Evolutionary conservation across 2,113 vertebrate genomes (phyloP).

Genomic region (Myxocyprinus asiaticus): DNA sequence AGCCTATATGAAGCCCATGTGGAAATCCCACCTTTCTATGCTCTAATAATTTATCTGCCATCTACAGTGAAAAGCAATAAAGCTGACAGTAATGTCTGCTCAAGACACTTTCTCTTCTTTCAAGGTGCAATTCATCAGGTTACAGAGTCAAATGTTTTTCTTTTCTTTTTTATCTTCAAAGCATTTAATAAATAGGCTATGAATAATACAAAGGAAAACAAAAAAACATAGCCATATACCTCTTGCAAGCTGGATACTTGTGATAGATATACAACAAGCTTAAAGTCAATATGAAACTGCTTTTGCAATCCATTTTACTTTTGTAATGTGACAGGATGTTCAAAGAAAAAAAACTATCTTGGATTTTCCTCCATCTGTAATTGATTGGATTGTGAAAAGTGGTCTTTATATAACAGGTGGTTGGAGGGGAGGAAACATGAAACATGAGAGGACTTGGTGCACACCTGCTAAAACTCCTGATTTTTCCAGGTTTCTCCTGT

Average conservation of each 20-base stretch:
- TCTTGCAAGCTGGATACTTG: not conserved
- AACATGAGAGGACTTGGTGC: no score
- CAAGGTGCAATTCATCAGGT: not conserved
- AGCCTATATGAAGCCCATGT: constrained; percentile 16
- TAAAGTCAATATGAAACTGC: not conserved
- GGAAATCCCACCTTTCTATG: constrained; percentile 32
- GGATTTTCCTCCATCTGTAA: not conserved
- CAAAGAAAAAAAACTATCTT: not conserved
- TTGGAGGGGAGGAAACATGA: no score
- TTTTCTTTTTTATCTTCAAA: not conserved
- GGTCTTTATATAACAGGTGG: no score
- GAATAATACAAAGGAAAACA: not conserved
- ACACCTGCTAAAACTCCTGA: no score
- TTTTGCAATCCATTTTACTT: not conserved
- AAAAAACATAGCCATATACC: not conserved
- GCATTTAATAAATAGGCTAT: not conserved
- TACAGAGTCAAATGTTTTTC: not conserved
- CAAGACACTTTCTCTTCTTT: constrained; percentile 12
- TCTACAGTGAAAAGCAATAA: constrained; percentile 44
- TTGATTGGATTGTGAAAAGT: not conserved
- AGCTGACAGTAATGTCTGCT: constrained; percentile 20
- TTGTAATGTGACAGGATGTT: not conserved
- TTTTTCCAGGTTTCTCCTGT: no score
- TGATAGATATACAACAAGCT: not conserved
- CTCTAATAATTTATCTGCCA: constrained; percentile 43